These are phyloP conservation scores for Ophioninae sp. DNA, from an alignment of 2,888 invertebrate genomes.

Conservation along the genomic window DNA sequence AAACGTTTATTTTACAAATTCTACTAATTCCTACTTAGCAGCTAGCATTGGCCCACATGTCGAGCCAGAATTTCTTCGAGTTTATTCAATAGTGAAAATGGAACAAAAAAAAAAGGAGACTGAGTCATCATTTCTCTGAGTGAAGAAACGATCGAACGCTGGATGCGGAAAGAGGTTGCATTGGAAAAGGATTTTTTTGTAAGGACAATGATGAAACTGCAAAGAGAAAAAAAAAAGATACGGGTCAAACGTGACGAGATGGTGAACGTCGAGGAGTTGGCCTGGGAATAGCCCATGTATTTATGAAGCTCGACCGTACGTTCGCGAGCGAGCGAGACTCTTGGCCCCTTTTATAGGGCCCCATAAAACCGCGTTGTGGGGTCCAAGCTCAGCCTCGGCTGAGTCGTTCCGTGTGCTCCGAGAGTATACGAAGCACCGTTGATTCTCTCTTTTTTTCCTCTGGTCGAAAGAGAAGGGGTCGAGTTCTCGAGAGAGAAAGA, in stretches of 20 bases:
- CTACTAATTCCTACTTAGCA: too few species aligned
- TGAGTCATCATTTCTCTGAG: too few species aligned
- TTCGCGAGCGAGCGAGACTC: conserved; percentile 50
- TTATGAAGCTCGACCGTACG: conserved; percentile 50
- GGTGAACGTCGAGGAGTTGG: conserved; percentile 25
- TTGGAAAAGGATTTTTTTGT: background rate
- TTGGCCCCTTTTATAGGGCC: conserved; percentile 70
- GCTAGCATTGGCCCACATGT: too few species aligned
- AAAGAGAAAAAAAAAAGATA: conserved; percentile 1
- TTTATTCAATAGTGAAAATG: too few species aligned
- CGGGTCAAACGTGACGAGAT: conserved; percentile 11
- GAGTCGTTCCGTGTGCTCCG: conserved; percentile 33
- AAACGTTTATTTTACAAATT: too few species aligned
- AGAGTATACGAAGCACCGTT: conserved; percentile 55
- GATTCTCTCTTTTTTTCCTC: conserved; percentile 26
- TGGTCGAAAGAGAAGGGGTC: conserved; percentile 1
- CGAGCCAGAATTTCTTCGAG: too few species aligned
- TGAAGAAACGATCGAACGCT: too few species aligned
- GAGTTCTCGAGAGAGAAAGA: conserved; percentile 12
- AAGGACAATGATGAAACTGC: background rate
- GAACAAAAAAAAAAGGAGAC: too few species aligned
- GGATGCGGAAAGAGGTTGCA: too few species aligned
- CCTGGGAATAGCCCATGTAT: conserved; percentile 39
- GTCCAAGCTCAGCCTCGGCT: conserved; percentile 62
- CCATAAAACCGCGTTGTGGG: conserved; percentile 74